Evolutionary conservation across 2,113 vertebrate genomes (phyloP), one percentile per base, ranked within the genome.

Genomic region (Illadopsis cleaveri): DNA sequence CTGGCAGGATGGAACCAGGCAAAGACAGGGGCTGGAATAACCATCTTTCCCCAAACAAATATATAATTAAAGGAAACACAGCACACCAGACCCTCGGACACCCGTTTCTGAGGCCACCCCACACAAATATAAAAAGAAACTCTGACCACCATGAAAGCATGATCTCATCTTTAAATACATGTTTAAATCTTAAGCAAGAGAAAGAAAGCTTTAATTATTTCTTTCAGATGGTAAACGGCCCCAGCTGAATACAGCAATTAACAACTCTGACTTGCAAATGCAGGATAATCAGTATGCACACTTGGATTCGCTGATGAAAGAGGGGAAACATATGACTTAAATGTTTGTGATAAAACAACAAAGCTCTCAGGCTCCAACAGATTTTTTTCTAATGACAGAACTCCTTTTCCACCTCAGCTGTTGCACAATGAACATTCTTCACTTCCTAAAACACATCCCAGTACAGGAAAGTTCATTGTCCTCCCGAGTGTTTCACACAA

Each of bases 111-210:
- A 97, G 90, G 91, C 95, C 60, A 33, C 65, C n/a, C 71, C 90
- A 19, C 90, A 66, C 60, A 71, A 73, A 93, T 70, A 86, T 31
- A 94, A 57, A 89, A 80, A 92, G 82, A 19, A 88, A 48, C 57
- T 30, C 30, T 80, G 92, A 91, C 83, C 94, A 87, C 94, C 82
- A 8, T 20, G 90, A 53, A 93, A 78, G 68, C 35, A 92, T 94
- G 96, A 96, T 76, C 92, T 97, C 96, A 95, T 93, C 89, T 95
- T 82, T 96, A 96, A 97, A 80, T 72, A 89, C 65, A 93, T 3
- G 9, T 78, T 95, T 86, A 81, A 73, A 85, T 76, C 86, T 83
- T 68, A 56, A 86, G 91, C 78, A 70, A 86, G 58, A 70, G 71
- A 92, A 89, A 81, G 66, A 9, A 84, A 91, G 95, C 83, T 96